Evolutionary conservation across 2,113 vertebrate species (phyloP).

Genomic region (Anarrhichthys ocellatus): DNA sequence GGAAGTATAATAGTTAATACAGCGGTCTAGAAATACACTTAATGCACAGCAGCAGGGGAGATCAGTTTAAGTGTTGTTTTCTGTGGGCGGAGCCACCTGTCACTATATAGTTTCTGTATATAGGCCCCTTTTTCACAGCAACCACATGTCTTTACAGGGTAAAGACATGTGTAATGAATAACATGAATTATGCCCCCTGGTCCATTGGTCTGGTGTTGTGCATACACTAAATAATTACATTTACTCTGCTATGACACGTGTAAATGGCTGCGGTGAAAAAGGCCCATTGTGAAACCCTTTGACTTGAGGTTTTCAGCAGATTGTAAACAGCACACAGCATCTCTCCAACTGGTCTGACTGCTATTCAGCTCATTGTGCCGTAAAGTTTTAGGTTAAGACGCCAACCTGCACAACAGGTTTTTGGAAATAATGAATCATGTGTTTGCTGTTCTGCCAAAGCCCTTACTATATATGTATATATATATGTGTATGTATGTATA

Average conservation of each 20-base stretch:
- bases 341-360: constrained; percentile 47
- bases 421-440: background rate
- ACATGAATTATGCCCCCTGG: too few species aligned
- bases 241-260: too few species aligned
- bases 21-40: background rate
- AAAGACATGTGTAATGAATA: too few species aligned
- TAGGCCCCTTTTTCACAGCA: too few species aligned
- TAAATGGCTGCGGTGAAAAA: too few species aligned
- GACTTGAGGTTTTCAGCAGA: background rate
- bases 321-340: too few species aligned
- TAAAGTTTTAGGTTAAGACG: background rate
- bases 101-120: background rate
- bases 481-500: too few species aligned
- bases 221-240: too few species aligned
- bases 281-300: constrained; percentile 5
- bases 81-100: background rate
- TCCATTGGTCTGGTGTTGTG: too few species aligned
- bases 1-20: background rate
- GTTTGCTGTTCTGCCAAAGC: background rate
- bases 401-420: constrained; percentile 18
- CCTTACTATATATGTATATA: too few species aligned
- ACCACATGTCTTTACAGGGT: too few species aligned
- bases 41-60: background rate
- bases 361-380: constrained; percentile 2
- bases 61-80: background rate